phyloP scores from a whole-genome alignment of 2,113 vertebrate species.

The Tetraodon nigroviridis region DNA sequence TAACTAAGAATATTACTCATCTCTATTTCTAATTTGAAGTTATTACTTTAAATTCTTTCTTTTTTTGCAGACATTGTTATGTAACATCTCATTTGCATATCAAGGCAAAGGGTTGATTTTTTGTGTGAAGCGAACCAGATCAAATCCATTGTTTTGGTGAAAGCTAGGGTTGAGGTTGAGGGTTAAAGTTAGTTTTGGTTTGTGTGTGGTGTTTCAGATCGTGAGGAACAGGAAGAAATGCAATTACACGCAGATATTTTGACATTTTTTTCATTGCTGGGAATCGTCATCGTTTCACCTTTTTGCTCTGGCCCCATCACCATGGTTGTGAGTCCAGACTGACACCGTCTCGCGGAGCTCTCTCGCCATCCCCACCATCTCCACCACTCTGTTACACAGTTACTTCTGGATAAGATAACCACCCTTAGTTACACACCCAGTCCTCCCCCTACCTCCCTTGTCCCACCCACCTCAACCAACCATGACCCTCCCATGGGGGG shows the following conservation, averaged over 20 bases:
- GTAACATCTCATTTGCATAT: constrained; percentile 62
- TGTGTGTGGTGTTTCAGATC: constrained; percentile 1
- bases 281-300: neutral
- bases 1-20: too few relatives aligned
- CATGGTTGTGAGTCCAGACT: neutral
- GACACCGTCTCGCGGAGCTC: constrained; percentile 1
- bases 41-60: neutral
- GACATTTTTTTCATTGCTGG: constrained; percentile 6
- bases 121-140: constrained; percentile 46
- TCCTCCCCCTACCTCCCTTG: constrained; percentile 25
- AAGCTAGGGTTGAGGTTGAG: constrained; percentile 38
- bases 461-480: constrained; percentile 68
- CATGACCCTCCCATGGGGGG: constrained; percentile 67
- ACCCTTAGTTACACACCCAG: constrained; percentile 46
- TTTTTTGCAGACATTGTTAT: constrained; percentile 32
- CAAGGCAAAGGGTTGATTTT: constrained; percentile 34
- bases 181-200: constrained; percentile 45
- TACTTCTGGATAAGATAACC: constrained; percentile 62
- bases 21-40: too few relatives aligned
- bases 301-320: neutral
- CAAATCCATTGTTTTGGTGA: constrained; percentile 40
- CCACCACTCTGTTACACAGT: constrained; percentile 47
- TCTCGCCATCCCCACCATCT: constrained; percentile 24
- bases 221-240: constrained; percentile 8
- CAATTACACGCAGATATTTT: neutral